Conservation (phyloP, 2,113 vertebrate species). For the Carassius carassius region DNA sequence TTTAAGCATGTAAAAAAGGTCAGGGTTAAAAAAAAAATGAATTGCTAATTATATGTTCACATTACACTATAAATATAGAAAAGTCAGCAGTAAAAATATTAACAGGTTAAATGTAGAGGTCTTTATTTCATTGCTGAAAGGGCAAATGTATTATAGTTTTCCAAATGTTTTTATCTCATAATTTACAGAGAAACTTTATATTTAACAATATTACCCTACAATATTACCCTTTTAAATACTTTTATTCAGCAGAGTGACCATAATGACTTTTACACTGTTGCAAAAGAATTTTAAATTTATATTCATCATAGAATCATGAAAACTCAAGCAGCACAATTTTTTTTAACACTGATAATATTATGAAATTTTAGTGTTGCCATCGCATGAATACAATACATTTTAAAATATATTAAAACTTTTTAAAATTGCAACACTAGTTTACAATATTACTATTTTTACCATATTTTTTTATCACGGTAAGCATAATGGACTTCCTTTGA, state of each 20-base stretch:
- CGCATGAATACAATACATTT: not conserved
- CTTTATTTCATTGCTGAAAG: no score
- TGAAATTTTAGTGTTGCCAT: not conserved
- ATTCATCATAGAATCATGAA: not conserved
- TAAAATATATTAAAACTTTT: not conserved
- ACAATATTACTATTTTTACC: no score
- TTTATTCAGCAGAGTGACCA: not conserved
- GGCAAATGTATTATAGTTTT: not conserved
- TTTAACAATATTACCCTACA: not conserved
- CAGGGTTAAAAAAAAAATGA: not conserved
- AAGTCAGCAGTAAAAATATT: not conserved
- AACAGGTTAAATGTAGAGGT: not conserved
- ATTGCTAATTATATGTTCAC: not conserved
- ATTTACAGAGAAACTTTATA: not conserved
- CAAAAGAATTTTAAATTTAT: not conserved
- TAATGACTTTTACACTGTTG: not conserved
- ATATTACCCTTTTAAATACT: not conserved
- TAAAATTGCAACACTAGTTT: not conserved
- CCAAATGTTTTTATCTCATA: not conserved
- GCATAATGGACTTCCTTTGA: not conserved
- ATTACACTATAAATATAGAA: not conserved
- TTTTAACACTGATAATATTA: not conserved
- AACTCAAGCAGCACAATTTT: not conserved
- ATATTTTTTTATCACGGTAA: no score
- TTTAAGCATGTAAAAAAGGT: not conserved